Conservation (phyloP, 2,797 vertebrate genomes). For the Nothura maculosa region DNA sequence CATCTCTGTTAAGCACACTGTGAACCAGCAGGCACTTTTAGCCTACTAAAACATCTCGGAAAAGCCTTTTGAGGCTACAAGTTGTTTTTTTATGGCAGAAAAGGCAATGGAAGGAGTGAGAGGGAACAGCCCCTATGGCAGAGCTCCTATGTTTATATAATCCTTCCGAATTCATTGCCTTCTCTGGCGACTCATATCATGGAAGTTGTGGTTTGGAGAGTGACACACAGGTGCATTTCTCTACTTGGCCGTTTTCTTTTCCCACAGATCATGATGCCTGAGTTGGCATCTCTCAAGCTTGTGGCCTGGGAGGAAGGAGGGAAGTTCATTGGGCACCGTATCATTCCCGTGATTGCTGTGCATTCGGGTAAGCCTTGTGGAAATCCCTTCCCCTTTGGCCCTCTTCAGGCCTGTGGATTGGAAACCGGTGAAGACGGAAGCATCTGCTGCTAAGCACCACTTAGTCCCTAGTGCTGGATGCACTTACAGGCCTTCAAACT, state of each 20-base stretch:
- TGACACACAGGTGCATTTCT: neutral
- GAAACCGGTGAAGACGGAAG: neutral
- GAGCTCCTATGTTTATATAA: neutral
- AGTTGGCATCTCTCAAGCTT: slow-evolving; percentile 92
- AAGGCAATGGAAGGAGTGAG: neutral
- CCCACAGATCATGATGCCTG: slow-evolving; percentile 92
- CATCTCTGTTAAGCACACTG: neutral
- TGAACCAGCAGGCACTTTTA: neutral
- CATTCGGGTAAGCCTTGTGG: slow-evolving; percentile 86
- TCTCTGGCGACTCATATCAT: neutral
- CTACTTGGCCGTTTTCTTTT: neutral
- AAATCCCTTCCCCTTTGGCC: neutral
- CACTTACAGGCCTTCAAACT: neutral
- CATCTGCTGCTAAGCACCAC: too few relatives aligned
- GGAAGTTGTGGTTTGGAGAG: neutral
- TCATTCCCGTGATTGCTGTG: slow-evolving; percentile 92
- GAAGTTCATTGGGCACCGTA: slow-evolving; percentile 95
- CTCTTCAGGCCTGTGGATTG: neutral
- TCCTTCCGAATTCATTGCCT: neutral
- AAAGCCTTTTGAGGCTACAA: neutral
- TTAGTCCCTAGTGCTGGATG: neutral
- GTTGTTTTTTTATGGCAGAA: neutral
- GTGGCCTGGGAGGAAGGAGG: slow-evolving; percentile 93
- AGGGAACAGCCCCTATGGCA: neutral
- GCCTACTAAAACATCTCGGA: neutral